phyloP scores from a whole-genome alignment of 1,140 invertebrate genomes.

The Orchestia grillus region DNA sequence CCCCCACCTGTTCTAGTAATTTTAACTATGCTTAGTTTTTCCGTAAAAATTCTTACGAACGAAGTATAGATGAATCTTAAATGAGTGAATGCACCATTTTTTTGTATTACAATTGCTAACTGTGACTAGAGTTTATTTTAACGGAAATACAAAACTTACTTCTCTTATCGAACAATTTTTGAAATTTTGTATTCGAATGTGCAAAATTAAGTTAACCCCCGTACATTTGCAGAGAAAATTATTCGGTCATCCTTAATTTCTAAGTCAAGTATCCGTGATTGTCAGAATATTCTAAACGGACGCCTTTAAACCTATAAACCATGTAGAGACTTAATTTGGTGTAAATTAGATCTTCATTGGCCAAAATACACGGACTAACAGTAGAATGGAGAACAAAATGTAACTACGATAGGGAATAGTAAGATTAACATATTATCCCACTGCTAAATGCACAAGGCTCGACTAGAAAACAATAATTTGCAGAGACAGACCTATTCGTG shows the following conservation, averaged over 20 bases:
- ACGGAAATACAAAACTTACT: neutral
- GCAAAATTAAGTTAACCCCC: neutral
- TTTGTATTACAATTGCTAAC: neutral
- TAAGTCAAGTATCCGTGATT: too few species aligned
- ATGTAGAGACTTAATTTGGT: neutral
- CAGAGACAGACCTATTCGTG: too few species aligned
- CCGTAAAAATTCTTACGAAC: neutral
- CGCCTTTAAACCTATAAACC: neutral
- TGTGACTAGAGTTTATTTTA: neutral
- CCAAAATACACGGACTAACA: neutral
- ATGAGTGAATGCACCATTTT: neutral
- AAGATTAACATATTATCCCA: neutral
- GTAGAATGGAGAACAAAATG: neutral
- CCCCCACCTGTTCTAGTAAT: neutral
- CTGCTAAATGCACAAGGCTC: neutral
- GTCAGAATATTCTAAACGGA: neutral
- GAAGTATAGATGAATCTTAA: neutral
- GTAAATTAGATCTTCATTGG: neutral
- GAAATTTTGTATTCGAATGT: neutral
- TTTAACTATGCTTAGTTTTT: neutral
- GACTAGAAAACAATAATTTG: too few species aligned
- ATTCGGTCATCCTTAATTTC: too few species aligned
- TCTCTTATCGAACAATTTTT: neutral
- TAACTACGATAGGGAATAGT: neutral
- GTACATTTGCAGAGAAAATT: neutral